Evolutionary conservation across 1,140 invertebrate species (phyloP).

Genomic region (Papilio aristodemus): DNA sequence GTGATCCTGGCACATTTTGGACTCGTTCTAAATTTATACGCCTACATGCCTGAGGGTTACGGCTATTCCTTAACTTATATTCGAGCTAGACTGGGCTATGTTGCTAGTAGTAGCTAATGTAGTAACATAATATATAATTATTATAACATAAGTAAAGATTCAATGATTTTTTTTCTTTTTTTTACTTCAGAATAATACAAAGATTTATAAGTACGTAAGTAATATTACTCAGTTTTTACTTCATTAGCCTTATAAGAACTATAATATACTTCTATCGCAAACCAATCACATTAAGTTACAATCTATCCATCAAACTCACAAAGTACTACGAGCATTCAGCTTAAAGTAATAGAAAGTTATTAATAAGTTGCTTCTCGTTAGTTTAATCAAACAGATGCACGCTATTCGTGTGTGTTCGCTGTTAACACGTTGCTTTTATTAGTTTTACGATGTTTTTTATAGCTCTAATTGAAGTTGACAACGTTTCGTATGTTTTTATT

Average conservation of each 20-base stretch:
- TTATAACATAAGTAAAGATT: too few species aligned
- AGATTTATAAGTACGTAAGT: slow-evolving; percentile 1
- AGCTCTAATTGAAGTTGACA: slow-evolving; percentile 50
- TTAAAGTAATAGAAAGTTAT: slow-evolving; percentile 35
- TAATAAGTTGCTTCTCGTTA: not conserved
- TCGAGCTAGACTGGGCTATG: too few species aligned
- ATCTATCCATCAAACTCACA: slow-evolving; percentile 11
- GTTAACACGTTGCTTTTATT: slow-evolving; percentile 43
- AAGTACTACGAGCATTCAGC: slow-evolving; percentile 23
- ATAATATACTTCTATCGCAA: not conserved
- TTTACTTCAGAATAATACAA: too few species aligned
- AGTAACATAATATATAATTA: too few species aligned
- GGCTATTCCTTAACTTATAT: too few species aligned
- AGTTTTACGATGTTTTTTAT: slow-evolving; percentile 48
- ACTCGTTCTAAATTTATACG: too few species aligned
- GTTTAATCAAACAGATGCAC: slow-evolving; percentile 10
- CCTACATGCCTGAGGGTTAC: too few species aligned
- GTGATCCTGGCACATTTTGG: too few species aligned
- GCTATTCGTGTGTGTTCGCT: slow-evolving; percentile 36
- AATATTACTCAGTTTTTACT: slow-evolving; percentile 8
- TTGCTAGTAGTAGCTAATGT: too few species aligned
- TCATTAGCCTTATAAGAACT: not conserved
- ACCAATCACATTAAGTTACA: slow-evolving; percentile 6
- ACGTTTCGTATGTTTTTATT: slow-evolving; percentile 43
- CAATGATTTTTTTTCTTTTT: too few species aligned